phyloP scores from a whole-genome alignment of 2,113 vertebrate genomes.

The Callorhinus ursinus region DNA sequence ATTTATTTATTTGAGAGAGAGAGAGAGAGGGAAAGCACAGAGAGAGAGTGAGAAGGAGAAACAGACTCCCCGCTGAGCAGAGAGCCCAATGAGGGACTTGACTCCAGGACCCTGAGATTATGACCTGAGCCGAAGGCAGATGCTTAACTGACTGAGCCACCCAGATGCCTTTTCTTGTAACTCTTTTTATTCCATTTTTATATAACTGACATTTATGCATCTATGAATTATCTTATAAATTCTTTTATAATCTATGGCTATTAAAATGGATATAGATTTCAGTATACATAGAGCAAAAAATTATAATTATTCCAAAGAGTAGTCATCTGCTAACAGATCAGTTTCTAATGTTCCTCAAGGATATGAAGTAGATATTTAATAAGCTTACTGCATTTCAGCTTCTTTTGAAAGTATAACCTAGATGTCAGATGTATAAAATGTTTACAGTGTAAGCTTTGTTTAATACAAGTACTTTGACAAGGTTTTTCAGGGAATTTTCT shows the following conservation, averaged over 20 bases:
- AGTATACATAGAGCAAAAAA: neutral
- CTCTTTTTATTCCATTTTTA: neutral
- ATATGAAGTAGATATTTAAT: neutral
- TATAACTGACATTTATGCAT: neutral
- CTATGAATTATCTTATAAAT: neutral
- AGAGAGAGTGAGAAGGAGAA: neutral
- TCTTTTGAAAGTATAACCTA: neutral
- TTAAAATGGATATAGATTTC: neutral
- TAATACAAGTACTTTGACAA: neutral
- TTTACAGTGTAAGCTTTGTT: neutral
- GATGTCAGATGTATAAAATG: neutral
- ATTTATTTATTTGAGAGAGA: neutral
- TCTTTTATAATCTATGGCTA: neutral
- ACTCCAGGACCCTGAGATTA: neutral
- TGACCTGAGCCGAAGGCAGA: neutral
- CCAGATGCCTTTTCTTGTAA: neutral
- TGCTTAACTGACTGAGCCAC: neutral
- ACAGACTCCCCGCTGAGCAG: neutral
- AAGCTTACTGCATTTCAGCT: neutral
- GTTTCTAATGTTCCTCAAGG: neutral
- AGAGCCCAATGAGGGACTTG: neutral
- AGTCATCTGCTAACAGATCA: neutral
- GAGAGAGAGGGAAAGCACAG: neutral
- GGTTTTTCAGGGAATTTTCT: constrained; percentile 26
- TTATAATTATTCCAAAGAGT: neutral